Percentiles rank a stretch among this genome's conserved stretches.
phyloP scores from a whole-genome alignment of 1,140 invertebrate genomes.

The Drosophila lowei region DNA sequence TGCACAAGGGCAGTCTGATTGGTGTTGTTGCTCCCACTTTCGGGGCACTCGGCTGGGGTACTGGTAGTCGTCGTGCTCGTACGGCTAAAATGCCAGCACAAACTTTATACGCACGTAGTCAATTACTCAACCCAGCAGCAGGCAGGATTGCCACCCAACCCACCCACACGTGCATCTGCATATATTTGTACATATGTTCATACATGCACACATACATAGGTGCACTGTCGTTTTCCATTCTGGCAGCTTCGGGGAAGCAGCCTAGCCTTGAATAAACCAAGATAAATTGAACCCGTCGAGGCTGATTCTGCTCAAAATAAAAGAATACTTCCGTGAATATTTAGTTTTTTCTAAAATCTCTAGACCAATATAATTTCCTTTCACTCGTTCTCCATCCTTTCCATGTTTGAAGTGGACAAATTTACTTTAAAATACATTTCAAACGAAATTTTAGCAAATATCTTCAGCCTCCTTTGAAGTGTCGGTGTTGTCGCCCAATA shows the following conservation, averaged over 20 bases:
- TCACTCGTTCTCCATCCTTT: too few species aligned
- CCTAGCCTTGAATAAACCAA: slow-evolving; percentile 15
- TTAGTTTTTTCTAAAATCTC: not conserved
- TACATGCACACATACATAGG: slow-evolving; percentile 26
- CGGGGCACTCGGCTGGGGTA: slow-evolving; percentile 43
- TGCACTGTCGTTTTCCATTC: slow-evolving; percentile 60
- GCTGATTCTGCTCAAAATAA: not conserved
- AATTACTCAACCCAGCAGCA: slow-evolving; percentile 69
- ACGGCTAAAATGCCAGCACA: slow-evolving; percentile 70
- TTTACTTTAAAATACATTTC: slow-evolving; percentile 53
- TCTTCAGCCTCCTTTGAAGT: not conserved
- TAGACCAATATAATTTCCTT: not conserved
- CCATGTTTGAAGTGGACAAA: not conserved
- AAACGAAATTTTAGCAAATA: slow-evolving; percentile 44
- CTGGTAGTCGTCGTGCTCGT: too few species aligned
- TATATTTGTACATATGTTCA: not conserved
- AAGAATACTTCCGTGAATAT: not conserved
- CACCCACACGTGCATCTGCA: slow-evolving; percentile 13
- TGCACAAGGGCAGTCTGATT: slow-evolving; percentile 52
- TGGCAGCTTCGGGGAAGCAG: slow-evolving; percentile 13
- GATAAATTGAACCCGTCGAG: slow-evolving; percentile 23
- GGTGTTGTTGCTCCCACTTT: slow-evolving; percentile 23
- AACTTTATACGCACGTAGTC: slow-evolving; percentile 80
- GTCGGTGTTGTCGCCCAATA: not conserved
- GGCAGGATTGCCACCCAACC: slow-evolving; percentile 13